Percentiles rank a stretch among this genome's conserved stretches.
These are phyloP conservation scores for Apocheima hispidaria DNA, from an alignment of 2,888 invertebrate genomes.

Conservation along the genomic window DNA sequence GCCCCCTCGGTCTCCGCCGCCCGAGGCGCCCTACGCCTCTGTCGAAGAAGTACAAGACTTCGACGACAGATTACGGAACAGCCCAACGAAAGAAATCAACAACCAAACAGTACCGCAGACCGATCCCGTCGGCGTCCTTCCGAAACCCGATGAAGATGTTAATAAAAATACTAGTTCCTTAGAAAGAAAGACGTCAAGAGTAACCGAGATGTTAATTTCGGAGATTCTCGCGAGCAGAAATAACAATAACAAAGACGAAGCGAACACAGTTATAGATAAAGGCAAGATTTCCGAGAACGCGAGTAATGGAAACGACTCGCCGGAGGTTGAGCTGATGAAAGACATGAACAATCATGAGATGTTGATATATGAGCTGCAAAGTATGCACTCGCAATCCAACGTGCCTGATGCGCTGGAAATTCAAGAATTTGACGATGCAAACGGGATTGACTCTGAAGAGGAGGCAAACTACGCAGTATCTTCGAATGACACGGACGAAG, in stretches of 20 bases:
- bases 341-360: constrained; percentile 89
- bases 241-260: constrained; percentile 77
- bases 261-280: constrained; percentile 80
- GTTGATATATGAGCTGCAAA: constrained; percentile 89
- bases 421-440: constrained; percentile 59
- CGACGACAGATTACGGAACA: constrained; percentile 76
- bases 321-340: constrained; percentile 71
- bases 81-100: constrained; percentile 68
- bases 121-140: constrained; percentile 52
- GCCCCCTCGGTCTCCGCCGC: constrained; percentile 60
- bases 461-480: constrained; percentile 76
- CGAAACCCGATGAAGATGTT: constrained; percentile 61
- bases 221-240: constrained; percentile 83
- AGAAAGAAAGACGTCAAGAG: constrained; percentile 80
- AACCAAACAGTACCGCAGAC: constrained; percentile 53
- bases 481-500: constrained; percentile 74
- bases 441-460: constrained; percentile 75
- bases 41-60: constrained; percentile 78
- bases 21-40: constrained; percentile 79
- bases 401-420: constrained; percentile 65
- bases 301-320: constrained; percentile 64
- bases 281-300: constrained; percentile 70
- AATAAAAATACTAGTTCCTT: constrained; percentile 75
- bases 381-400: constrained; percentile 86
- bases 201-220: constrained; percentile 83